These are phyloP conservation scores for Ceyx erithaca DNA, from an alignment of 2,797 vertebrate genomes.

Conservation along the genomic window DNA sequence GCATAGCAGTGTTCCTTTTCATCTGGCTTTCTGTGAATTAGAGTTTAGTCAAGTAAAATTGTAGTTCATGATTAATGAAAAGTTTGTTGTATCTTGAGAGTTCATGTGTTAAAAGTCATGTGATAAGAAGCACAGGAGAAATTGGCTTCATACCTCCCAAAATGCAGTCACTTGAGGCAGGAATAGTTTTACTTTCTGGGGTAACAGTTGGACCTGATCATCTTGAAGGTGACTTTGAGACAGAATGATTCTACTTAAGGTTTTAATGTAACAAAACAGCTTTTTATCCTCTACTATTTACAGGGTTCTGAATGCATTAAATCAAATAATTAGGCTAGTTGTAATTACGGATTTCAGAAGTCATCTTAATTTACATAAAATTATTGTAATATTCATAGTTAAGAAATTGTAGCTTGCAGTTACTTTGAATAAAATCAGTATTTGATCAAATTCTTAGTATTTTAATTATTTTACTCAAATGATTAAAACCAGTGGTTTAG, in stretches of 20 bases:
- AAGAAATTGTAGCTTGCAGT: constrained; percentile 35
- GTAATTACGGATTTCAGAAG: constrained; percentile 43
- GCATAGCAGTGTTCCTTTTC: background rate
- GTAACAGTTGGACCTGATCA: too few species aligned
- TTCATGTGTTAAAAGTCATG: background rate
- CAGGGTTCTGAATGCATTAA: background rate
- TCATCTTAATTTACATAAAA: constrained; percentile 26
- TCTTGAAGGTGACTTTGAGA: too few species aligned
- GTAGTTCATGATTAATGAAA: background rate
- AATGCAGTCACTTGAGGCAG: background rate
- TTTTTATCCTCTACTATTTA: background rate
- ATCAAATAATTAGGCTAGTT: background rate
- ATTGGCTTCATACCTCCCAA: background rate
- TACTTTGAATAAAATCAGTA: background rate
- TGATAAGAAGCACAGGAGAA: background rate
- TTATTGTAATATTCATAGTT: constrained; percentile 36
- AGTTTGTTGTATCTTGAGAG: background rate
- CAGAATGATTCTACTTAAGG: background rate
- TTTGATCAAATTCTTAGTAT: constrained; percentile 6
- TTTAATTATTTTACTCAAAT: background rate
- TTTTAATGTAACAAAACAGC: background rate
- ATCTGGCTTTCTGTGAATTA: background rate
- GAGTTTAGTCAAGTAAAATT: background rate
- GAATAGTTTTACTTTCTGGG: background rate
- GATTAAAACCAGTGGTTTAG: background rate